Evolutionary conservation across 2,888 invertebrate genomes (phyloP), one percentile per base, ranked within the genome.

Genomic region (Sminthurides aquaticus): DNA sequence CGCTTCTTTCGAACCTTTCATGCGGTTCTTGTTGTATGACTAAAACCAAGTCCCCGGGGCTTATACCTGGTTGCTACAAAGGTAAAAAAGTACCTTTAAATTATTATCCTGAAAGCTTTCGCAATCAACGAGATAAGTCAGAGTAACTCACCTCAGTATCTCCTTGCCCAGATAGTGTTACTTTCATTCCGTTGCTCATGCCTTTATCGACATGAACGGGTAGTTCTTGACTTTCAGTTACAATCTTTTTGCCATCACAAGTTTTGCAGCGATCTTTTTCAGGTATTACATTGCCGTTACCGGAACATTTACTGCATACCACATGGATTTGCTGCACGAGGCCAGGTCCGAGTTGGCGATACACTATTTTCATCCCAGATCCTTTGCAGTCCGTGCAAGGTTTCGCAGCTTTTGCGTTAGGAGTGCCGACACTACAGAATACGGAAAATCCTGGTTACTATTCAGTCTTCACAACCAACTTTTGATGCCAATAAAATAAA

Each of bases 201-300:
- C 93, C 95, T 77, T 90, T 90, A 75, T 93, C 91, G 69, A 97
- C 85, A 77, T 89, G 87, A 11, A 95, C 90, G 78, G 93, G 91
- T 58, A 93, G 80, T 70, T 89, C 87, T 80, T 92, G 90, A 22
- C 87, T 86, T 78, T 92, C 88, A 76, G 87, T 87, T 67, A 86
- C 81, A 48, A 90, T 88, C 79, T 93, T 91, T 76, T 87, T 88
- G 22, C 95, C 95, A 76, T 84, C 84, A 79, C 96, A 96, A 66
- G 82, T 82, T 70, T 83, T 82, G 79, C 96, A 96, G 68, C 87
- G 86, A 79, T 92, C 90, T 77, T 87, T 88, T 65, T 92, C 91
- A 77, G 84, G 85, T 67, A 90, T 86, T 28, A 85, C 83, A 78
- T 71, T 71, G 67, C 78, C 85, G 77, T 84, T 82, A 55, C 80